A percentile compares a stretch with the other conserved stretches of the same genome.
Conservation (phyloP, 2,888 invertebrate genomes). For the Galeruca laticollis region DNA sequence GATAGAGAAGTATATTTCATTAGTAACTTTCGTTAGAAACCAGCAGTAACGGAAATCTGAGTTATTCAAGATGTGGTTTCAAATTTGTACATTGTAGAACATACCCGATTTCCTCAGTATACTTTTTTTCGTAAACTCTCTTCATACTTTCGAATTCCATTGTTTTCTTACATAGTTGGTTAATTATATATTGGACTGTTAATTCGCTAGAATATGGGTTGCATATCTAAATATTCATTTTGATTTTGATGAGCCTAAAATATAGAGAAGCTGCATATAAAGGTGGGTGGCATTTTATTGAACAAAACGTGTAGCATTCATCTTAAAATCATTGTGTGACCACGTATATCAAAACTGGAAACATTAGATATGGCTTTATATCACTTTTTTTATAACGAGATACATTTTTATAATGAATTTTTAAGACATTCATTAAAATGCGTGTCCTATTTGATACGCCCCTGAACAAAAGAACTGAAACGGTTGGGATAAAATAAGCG, state of each 20-base stretch:
- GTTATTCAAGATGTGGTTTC: too few relatives aligned
- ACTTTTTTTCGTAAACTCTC: too few relatives aligned
- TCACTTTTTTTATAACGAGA: constrained; percentile 10
- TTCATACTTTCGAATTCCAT: too few relatives aligned
- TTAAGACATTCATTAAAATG: constrained; percentile 36
- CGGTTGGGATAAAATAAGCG: constrained; percentile 51
- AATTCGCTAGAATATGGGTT: too few relatives aligned
- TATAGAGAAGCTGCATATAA: background rate
- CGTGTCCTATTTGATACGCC: constrained; percentile 31
- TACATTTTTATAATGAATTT: constrained; percentile 29
- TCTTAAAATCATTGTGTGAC: background rate
- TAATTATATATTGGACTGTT: too few relatives aligned
- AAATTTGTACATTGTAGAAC: too few relatives aligned
- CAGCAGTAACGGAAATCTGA: too few relatives aligned
- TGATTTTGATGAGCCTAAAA: background rate
- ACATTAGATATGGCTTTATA: constrained; percentile 17
- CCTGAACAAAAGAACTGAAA: constrained; percentile 37
- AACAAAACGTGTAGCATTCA: background rate
- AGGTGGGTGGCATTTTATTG: constrained; percentile 1
- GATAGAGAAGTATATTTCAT: too few relatives aligned
- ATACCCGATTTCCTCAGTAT: too few relatives aligned
- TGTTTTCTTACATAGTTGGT: too few relatives aligned
- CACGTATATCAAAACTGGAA: constrained; percentile 10
- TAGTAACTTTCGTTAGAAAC: too few relatives aligned
- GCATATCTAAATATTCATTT: too few relatives aligned